Conservation (phyloP, 2,113 vertebrate species). For the Pangasianodon hypophthalmus region DNA sequence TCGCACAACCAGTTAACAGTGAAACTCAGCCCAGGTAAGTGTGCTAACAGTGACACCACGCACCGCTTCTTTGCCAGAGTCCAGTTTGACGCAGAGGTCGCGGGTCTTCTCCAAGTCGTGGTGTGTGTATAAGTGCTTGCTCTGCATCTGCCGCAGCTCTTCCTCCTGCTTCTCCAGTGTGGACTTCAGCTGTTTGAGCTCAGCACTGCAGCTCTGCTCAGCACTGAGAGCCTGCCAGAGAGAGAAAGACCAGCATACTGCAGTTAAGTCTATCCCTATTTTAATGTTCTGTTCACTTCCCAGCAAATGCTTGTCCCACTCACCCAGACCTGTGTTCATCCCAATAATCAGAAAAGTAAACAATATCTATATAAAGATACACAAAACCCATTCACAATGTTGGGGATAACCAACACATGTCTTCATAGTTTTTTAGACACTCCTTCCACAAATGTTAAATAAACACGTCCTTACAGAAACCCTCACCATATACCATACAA, state of each 20-base stretch:
- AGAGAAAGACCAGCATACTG: not conserved
- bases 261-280: not conserved
- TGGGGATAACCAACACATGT: not conserved
- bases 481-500: not conserved
- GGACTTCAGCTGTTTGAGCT: conserved; percentile 69
- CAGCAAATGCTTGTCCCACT: not conserved
- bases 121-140: conserved; percentile 66
- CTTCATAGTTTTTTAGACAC: not conserved
- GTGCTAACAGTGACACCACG: conserved; percentile 57
- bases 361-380: not conserved
- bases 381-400: not conserved
- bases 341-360: not conserved
- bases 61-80: conserved; percentile 75
- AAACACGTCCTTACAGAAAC: not conserved
- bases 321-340: not conserved
- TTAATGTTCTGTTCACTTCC: not conserved
- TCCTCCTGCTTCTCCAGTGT: conserved; percentile 72
- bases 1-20: not conserved
- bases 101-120: conserved; percentile 72
- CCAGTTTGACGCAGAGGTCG: conserved; percentile 77
- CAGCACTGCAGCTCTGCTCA: conserved; percentile 71
- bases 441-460: not conserved
- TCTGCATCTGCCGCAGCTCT: conserved; percentile 68
- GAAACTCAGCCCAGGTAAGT: conserved; percentile 8
- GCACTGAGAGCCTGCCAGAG: conserved; percentile 57